Conservation (phyloP, 2,888 invertebrate species). For the Drosophila mettleri region DNA sequence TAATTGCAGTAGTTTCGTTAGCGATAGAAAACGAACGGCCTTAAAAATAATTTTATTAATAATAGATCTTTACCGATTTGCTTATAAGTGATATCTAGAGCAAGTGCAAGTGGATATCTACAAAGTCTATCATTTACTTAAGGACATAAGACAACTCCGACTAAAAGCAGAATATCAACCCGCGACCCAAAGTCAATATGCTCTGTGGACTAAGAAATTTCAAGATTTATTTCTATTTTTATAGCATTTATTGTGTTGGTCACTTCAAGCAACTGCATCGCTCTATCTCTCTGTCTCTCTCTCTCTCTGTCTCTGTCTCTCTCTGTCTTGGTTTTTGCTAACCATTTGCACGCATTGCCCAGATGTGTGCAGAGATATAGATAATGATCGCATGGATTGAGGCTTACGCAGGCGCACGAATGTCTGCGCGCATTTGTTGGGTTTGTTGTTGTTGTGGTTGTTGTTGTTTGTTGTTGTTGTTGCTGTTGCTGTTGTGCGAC, state of each 20-base stretch:
- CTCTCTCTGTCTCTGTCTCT: neutral
- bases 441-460: slow-evolving; percentile 20
- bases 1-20: too few species aligned
- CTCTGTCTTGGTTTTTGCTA: neutral
- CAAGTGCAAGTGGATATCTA: too few species aligned
- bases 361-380: slow-evolving; percentile 37
- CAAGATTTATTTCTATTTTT: neutral
- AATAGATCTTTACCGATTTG: too few species aligned
- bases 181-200: neutral
- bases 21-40: too few species aligned
- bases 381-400: slow-evolving; percentile 52
- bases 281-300: neutral
- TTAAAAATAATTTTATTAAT: too few species aligned
- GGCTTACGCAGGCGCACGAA: slow-evolving; percentile 72
- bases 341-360: slow-evolving; percentile 2
- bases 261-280: neutral
- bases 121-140: neutral
- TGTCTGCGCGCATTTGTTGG: slow-evolving; percentile 48
- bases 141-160: neutral
- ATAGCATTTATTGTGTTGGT: slow-evolving; percentile 5
- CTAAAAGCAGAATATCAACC: neutral
- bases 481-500: slow-evolving; percentile 61
- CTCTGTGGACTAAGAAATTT: neutral
- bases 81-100: too few species aligned
- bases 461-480: slow-evolving; percentile 16